These are phyloP conservation scores for Varanus komodoensis DNA, from an alignment of 2,113 vertebrate species.

Conservation along the genomic window DNA sequence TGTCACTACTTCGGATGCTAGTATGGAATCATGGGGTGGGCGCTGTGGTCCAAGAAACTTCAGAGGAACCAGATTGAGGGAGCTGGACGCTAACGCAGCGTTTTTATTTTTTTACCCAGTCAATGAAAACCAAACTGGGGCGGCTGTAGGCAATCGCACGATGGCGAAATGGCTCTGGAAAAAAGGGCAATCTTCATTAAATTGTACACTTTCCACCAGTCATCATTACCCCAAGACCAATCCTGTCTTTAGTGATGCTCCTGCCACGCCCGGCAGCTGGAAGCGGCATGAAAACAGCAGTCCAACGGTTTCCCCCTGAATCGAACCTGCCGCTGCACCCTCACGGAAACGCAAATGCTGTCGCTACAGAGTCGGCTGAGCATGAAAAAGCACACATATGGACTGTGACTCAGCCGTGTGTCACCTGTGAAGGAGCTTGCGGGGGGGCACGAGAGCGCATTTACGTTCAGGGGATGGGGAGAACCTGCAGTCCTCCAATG, in stretches of 20 bases:
- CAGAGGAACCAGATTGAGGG: no score
- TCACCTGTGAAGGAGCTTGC: neutral
- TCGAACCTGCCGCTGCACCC: slow-evolving; percentile 57
- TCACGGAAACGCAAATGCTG: slow-evolving; percentile 53
- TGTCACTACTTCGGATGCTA: no score
- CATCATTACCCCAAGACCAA: slow-evolving; percentile 48
- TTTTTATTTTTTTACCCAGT: neutral
- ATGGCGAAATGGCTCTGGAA: neutral
- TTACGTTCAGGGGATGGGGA: neutral
- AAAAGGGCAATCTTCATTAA: slow-evolving; percentile 11
- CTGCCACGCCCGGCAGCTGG: slow-evolving; percentile 43
- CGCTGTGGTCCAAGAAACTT: no score
- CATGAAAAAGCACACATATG: neutral
- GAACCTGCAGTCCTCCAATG: no score
- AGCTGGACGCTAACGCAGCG: no score
- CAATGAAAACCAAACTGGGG: neutral
- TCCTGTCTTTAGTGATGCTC: slow-evolving; percentile 37
- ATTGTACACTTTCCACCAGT: slow-evolving; percentile 38
- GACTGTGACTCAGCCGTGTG: neutral
- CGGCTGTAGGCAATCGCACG: neutral
- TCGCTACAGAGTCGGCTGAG: slow-evolving; percentile 52
- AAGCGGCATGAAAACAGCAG: slow-evolving; percentile 53
- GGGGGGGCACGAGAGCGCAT: neutral
- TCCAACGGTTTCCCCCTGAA: slow-evolving; percentile 59
- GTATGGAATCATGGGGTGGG: no score